Conservation (phyloP, 2,888 invertebrate species). For the Macrostomum cliftonense region DNA sequence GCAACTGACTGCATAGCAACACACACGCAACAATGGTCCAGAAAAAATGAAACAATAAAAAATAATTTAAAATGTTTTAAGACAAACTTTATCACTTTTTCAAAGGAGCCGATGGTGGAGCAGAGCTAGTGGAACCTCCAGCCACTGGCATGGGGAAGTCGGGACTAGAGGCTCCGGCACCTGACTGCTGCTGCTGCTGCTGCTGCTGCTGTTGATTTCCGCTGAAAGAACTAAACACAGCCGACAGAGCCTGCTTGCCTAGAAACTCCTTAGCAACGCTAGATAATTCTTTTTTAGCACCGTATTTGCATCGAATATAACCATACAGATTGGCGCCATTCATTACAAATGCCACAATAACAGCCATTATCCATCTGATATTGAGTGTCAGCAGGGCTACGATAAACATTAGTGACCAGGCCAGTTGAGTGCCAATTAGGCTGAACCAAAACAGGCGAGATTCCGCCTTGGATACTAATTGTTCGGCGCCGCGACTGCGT, state of each 20-base stretch:
- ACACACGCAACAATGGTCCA: too few species aligned
- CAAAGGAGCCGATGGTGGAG: too few species aligned
- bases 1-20: too few species aligned
- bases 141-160: too few species aligned
- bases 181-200: too few species aligned
- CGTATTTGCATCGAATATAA: slow-evolving; percentile 81
- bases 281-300: slow-evolving; percentile 51
- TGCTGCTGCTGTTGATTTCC: not conserved
- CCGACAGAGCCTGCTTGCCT: slow-evolving; percentile 50
- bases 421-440: not conserved
- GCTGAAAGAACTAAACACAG: not conserved
- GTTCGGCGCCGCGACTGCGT: slow-evolving; percentile 44
- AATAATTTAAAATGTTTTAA: too few species aligned
- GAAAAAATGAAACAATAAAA: too few species aligned
- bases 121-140: too few species aligned
- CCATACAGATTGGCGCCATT: slow-evolving; percentile 86
- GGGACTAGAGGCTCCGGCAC: too few species aligned
- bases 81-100: too few species aligned
- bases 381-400: slow-evolving; percentile 4
- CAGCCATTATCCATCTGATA: slow-evolving; percentile 40
- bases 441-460: slow-evolving; percentile 6
- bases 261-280: slow-evolving; percentile 61
- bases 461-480: not conserved
- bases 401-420: slow-evolving; percentile 4
- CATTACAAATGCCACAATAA: slow-evolving; percentile 65